Percentiles rank a stretch among this genome's conserved stretches.
Conservation (phyloP, 2,888 invertebrate genomes). For the Drosophila cognata region DNA sequence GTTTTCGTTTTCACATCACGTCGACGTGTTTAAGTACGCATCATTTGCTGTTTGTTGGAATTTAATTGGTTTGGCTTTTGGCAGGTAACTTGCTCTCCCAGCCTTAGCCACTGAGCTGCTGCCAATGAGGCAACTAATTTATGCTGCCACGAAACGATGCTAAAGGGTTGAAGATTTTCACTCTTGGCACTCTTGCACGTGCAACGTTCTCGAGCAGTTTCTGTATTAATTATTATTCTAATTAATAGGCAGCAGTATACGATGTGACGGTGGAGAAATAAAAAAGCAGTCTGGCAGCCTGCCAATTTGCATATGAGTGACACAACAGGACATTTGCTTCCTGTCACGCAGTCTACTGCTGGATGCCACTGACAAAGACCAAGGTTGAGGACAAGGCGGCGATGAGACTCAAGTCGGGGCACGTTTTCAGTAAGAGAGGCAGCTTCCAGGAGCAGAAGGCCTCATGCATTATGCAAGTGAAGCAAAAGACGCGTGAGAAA, state of each 20-base stretch:
- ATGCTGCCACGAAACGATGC: conserved; percentile 41
- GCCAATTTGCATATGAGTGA: conserved; percentile 81
- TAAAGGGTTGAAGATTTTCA: conserved; percentile 54
- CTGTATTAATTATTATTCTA: conserved; percentile 81
- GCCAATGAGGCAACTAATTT: conserved; percentile 75
- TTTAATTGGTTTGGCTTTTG: conserved; percentile 76
- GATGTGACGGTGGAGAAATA: conserved; percentile 25
- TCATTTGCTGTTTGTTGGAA: conserved; percentile 77
- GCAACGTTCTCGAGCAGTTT: conserved; percentile 65
- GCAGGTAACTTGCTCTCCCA: conserved; percentile 51
- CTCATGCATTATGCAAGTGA: conserved; percentile 75
- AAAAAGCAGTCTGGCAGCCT: conserved; percentile 42
- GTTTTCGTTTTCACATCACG: conserved; percentile 65
- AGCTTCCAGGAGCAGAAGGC: conserved; percentile 37
- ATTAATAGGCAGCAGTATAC: conserved; percentile 70
- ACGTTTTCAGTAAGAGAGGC: conserved; percentile 54
- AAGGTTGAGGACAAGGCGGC: conserved; percentile 40
- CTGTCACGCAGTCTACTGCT: conserved; percentile 66
- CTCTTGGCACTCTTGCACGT: conserved; percentile 52
- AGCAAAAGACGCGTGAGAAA: conserved; percentile 72
- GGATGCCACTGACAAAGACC: conserved; percentile 28
- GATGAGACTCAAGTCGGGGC: conserved; percentile 52
- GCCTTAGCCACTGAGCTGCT: conserved; percentile 9
- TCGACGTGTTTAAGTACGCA: conserved; percentile 81
- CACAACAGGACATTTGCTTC: conserved; percentile 79